phyloP scores from a whole-genome alignment of 1,140 invertebrate genomes.

The Bradynema listronoti region DNA sequence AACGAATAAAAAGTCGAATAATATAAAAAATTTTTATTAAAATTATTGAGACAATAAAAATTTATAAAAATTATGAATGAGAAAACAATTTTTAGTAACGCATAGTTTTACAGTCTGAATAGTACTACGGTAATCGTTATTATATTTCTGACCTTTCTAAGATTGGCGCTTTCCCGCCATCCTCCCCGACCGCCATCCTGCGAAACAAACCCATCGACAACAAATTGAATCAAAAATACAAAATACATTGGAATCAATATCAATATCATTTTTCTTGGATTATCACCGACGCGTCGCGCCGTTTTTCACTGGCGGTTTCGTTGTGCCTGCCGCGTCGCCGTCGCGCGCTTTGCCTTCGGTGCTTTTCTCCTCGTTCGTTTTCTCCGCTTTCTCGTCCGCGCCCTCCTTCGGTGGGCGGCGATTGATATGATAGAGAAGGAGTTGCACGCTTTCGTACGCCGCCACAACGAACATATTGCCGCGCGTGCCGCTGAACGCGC shows the following conservation, averaged over 20 bases:
- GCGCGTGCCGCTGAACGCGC: slow-evolving; percentile 38
- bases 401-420: neutral
- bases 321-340: neutral
- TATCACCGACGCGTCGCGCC: slow-evolving; percentile 4
- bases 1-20: no score
- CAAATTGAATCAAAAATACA: neutral
- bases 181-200: no score
- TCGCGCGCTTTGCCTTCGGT: neutral
- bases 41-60: no score
- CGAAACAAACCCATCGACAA: no score
- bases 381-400: neutral
- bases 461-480: slow-evolving; percentile 41
- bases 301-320: neutral
- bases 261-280: slow-evolving; percentile 1
- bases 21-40: no score
- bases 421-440: slow-evolving; percentile 17
- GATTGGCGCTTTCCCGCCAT: no score
- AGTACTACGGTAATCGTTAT: no score
- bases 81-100: no score
- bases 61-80: no score
- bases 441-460: slow-evolving; percentile 29
- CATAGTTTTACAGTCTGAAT: no score
- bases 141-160: no score
- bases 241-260: slow-evolving; percentile 3
- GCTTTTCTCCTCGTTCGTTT: neutral